These are phyloP conservation scores for Cerastis leucographa DNA, from an alignment of 2,888 invertebrate species.

Conservation along the genomic window DNA sequence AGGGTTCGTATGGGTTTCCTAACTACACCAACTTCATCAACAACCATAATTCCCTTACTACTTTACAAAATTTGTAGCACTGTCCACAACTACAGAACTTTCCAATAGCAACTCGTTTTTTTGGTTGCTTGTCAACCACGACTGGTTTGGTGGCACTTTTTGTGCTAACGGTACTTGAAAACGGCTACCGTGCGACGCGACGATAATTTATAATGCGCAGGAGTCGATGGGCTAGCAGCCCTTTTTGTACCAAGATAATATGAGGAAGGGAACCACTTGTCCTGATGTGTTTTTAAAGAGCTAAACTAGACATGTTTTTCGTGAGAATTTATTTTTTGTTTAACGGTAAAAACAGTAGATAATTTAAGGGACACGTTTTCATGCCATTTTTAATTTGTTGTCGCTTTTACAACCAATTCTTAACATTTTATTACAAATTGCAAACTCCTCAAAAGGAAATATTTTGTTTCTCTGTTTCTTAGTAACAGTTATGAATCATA, in stretches of 20 bases:
- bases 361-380: background rate
- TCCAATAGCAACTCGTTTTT: slow-evolving; percentile 53
- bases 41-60: background rate
- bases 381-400: background rate
- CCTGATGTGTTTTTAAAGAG: slow-evolving; percentile 29
- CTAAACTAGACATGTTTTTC: background rate
- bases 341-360: background rate
- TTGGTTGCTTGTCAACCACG: slow-evolving; percentile 34
- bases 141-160: slow-evolving; percentile 45
- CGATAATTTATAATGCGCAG: slow-evolving; percentile 46
- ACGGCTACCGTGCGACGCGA: slow-evolving; percentile 49
- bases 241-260: slow-evolving; percentile 15
- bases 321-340: background rate
- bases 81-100: slow-evolving; percentile 33
- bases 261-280: background rate
- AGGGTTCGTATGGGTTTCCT: background rate
- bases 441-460: too few species aligned
- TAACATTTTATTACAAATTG: background rate
- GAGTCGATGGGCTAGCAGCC: slow-evolving; percentile 24
- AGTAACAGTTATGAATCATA: slow-evolving; percentile 1
- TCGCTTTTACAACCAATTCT: background rate
- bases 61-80: background rate
- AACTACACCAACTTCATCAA: too few species aligned
- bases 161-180: slow-evolving; percentile 53
- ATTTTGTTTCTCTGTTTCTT: background rate